Evolutionary conservation across 2,113 vertebrate genomes (phyloP).

Genomic region (Phalacrocorax aristotelis): DNA sequence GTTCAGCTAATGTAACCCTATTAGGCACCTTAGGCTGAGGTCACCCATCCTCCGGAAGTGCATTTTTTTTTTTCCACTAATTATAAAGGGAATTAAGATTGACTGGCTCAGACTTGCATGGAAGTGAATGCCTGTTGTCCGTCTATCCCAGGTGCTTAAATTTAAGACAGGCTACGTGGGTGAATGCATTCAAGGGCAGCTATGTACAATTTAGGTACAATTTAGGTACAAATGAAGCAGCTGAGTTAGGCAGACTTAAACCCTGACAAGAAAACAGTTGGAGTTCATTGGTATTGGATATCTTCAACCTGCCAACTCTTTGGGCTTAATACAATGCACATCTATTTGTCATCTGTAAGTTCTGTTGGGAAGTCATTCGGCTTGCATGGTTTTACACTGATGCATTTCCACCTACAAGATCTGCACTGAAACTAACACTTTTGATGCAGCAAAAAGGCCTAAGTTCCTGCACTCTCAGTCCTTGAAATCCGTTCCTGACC

Average conservation of each 20-base stretch:
- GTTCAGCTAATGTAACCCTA: neutral
- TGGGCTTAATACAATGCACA: neutral
- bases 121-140: neutral
- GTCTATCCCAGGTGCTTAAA: neutral
- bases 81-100: neutral
- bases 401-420: neutral
- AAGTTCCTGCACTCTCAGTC: neutral
- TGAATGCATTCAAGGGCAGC: neutral
- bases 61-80: neutral
- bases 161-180: neutral
- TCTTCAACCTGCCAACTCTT: neutral
- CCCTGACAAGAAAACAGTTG: neutral
- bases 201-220: neutral
- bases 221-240: neutral
- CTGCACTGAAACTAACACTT: neutral
- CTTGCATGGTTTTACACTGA: neutral
- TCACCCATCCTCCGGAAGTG: neutral
- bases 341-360: neutral
- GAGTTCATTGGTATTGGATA: neutral
- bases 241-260: neutral
- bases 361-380: neutral
- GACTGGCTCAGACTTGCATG: neutral
- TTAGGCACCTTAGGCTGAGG: neutral
- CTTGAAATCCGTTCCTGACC: neutral
- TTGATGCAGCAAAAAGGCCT: neutral